These are phyloP conservation scores for Eristalinus sepulchralis DNA, from an alignment of 2,888 invertebrate species.

Conservation along the genomic window DNA sequence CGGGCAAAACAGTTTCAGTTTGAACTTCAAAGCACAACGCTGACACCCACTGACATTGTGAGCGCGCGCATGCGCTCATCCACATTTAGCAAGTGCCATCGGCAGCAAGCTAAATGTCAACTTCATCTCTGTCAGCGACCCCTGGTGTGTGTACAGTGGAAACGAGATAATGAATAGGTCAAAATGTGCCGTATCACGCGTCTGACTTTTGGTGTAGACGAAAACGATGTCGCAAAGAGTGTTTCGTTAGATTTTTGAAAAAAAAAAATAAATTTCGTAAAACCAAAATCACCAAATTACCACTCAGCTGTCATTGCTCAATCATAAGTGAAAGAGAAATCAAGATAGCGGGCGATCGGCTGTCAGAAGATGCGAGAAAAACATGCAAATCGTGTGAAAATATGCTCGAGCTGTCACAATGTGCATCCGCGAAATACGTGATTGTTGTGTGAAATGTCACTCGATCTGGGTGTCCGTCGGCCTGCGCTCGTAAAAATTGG, in stretches of 20 bases:
- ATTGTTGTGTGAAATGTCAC: slow-evolving; percentile 38
- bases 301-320: slow-evolving; percentile 9
- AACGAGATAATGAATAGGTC: slow-evolving; percentile 31
- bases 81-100: background rate
- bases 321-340: background rate
- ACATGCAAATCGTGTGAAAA: slow-evolving; percentile 49
- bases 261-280: slow-evolving; percentile 8
- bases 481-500: slow-evolving; percentile 13
- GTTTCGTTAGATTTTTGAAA: background rate
- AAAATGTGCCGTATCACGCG: slow-evolving; percentile 3
- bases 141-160: background rate
- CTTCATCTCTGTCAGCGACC: slow-evolving; percentile 3
- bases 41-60: background rate
- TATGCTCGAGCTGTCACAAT: slow-evolving; percentile 10
- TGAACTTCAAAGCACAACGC: background rate
- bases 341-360: background rate
- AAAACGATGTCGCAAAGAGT: background rate
- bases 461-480: slow-evolving; percentile 29
- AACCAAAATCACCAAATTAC: background rate
- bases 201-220: slow-evolving; percentile 10
- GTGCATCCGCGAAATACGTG: slow-evolving; percentile 39
- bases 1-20: background rate
- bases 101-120: slow-evolving; percentile 34
- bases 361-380: slow-evolving; percentile 2
- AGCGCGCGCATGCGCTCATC: slow-evolving; percentile 3